A percentile compares a stretch with the other conserved stretches of the same genome.
These are phyloP conservation scores for Leiothrix lutea DNA, from an alignment of 2,113 vertebrate species.

Conservation along the genomic window DNA sequence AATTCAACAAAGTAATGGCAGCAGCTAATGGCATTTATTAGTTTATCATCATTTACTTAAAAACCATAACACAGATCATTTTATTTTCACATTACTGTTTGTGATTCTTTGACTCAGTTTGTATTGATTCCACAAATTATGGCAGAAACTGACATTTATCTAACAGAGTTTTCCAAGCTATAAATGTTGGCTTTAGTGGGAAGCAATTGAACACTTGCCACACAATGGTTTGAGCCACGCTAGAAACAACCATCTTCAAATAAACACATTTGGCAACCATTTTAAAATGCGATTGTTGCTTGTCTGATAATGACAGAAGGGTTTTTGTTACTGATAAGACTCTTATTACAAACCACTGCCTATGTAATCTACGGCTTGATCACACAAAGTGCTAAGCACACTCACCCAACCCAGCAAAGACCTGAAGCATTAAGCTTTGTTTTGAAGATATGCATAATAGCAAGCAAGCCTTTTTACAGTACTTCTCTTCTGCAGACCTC, in stretches of 20 bases:
- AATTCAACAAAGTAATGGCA: constrained; percentile 80
- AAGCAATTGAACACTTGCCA: constrained; percentile 50
- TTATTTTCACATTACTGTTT: constrained; percentile 68
- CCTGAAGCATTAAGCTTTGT: constrained; percentile 9
- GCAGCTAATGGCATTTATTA: constrained; percentile 83
- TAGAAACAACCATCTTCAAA: constrained; percentile 57
- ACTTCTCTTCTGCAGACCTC: not conserved
- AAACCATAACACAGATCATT: constrained; percentile 81
- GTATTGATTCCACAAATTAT: constrained; percentile 46
- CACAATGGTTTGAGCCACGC: constrained; percentile 37
- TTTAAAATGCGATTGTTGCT: constrained; percentile 46
- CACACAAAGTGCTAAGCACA: constrained; percentile 1
- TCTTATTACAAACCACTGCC: constrained; percentile 50
- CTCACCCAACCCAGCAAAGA: constrained; percentile 4
- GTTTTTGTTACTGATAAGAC: constrained; percentile 49
- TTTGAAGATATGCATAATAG: constrained; percentile 23
- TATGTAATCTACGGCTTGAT: constrained; percentile 48
- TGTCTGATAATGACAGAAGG: constrained; percentile 47
- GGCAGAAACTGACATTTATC: constrained; percentile 52
- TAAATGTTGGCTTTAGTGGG: constrained; percentile 46
- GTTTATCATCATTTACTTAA: constrained; percentile 86
- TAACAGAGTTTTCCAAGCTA: constrained; percentile 42
- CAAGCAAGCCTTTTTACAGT: not conserved
- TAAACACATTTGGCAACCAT: constrained; percentile 64
- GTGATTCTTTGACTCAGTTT: constrained; percentile 63